Evolutionary conservation across 2,797 vertebrate species (phyloP).

Genomic region (Oreortyx pictus): DNA sequence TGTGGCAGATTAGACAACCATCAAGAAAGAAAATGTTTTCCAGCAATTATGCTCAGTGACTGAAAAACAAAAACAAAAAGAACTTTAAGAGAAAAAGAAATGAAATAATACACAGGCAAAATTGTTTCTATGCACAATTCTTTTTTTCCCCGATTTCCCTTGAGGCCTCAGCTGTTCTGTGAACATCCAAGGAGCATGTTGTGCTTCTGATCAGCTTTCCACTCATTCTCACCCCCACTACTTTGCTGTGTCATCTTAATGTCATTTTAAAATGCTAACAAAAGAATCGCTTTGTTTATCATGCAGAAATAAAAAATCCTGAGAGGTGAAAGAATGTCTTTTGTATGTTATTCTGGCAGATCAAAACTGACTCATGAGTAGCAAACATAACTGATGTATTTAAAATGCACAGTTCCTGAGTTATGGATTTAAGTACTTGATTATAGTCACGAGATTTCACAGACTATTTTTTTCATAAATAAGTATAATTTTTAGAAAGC

Average conservation of each 20-base stretch:
- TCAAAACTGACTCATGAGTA: conserved; percentile 40
- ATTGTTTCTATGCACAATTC: background rate
- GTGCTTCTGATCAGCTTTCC: conserved; percentile 64
- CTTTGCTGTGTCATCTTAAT: conserved; percentile 66
- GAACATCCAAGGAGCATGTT: conserved; percentile 39
- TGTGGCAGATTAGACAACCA: conserved; percentile 1
- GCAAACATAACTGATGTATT: conserved; percentile 9
- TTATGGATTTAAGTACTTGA: background rate
- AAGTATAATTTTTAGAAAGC: background rate
- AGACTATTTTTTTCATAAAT: background rate
- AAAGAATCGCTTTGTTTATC: conserved; percentile 63
- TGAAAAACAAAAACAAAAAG: background rate
- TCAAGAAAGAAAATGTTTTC: conserved; percentile 15
- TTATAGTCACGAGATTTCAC: background rate
- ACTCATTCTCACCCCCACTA: conserved; percentile 51
- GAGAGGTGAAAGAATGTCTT: conserved; percentile 20
- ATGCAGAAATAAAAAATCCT: conserved; percentile 42
- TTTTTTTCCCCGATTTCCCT: conserved; percentile 35
- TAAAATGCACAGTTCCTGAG: conserved; percentile 4
- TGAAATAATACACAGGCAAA: background rate
- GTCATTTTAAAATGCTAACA: conserved; percentile 63
- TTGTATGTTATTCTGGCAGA: conserved; percentile 20
- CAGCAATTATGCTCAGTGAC: background rate
- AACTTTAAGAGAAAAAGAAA: background rate
- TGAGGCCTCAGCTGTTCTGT: conserved; percentile 29